Evolutionary conservation across 2,888 invertebrate genomes (phyloP).

Genomic region (Drosophila fungiperda): DNA sequence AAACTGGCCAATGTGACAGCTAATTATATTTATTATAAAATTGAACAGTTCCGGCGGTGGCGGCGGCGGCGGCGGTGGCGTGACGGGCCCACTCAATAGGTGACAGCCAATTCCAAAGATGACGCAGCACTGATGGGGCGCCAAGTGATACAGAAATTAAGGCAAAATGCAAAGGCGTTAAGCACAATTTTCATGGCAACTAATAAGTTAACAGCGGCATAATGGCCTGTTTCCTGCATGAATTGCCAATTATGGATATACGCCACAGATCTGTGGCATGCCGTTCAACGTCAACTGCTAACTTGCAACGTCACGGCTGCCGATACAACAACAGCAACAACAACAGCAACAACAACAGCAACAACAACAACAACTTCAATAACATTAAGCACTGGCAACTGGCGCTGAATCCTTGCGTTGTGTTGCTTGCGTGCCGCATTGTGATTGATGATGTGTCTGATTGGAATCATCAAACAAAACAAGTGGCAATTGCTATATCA

Average conservation of each 20-base stretch:
- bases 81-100: constrained; percentile 49
- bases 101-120: constrained; percentile 66
- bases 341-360: constrained; percentile 18
- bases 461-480: constrained; percentile 69
- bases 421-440: constrained; percentile 41
- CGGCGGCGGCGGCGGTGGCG: constrained; percentile 25
- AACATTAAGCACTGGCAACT: constrained; percentile 22
- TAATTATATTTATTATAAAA: constrained; percentile 71
- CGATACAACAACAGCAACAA: constrained; percentile 36
- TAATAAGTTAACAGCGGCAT: constrained; percentile 82
- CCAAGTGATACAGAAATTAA: constrained; percentile 51
- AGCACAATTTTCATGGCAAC: constrained; percentile 69
- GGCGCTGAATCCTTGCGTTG: constrained; percentile 3
- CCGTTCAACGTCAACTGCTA: constrained; percentile 19
- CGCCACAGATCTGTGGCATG: constrained; percentile 21
- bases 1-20: constrained; percentile 32
- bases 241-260: constrained; percentile 76
- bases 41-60: constrained; percentile 62
- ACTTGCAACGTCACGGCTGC: constrained; percentile 59
- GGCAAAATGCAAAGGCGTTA: constrained; percentile 42
- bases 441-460: constrained; percentile 65
- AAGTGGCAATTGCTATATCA: constrained; percentile 68
- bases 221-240: constrained; percentile 84
- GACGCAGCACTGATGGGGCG: constrained; percentile 53
- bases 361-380: constrained; percentile 1